phyloP scores from a whole-genome alignment of 2,888 invertebrate species.

The Drosophila glabriapex region DNA sequence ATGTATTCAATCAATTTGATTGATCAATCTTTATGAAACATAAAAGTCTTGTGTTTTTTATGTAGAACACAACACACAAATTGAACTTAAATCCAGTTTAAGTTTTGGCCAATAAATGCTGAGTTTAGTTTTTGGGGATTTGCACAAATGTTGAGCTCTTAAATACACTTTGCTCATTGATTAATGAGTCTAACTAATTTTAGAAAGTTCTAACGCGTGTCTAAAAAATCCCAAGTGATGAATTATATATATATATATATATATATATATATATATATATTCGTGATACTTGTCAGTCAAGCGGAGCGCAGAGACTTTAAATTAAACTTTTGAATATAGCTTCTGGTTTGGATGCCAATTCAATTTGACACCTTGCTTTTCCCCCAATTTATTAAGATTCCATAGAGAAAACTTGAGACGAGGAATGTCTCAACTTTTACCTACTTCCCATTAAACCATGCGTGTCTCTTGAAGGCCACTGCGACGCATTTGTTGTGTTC shows the following conservation, averaged over 20 bases:
- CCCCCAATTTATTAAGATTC: neutral
- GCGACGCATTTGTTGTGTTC: constrained; percentile 12
- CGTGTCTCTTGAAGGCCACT: constrained; percentile 27
- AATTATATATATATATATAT: neutral
- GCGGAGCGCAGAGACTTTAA: neutral
- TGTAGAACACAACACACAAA: neutral
- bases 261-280: neutral
- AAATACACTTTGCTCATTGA: neutral
- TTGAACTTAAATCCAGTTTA: neutral
- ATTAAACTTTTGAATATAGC: neutral
- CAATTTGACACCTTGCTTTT: neutral
- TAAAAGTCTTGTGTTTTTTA: neutral
- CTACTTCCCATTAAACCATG: constrained; percentile 25
- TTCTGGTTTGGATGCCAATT: neutral
- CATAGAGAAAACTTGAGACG: neutral
- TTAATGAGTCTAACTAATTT: neutral
- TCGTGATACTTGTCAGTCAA: neutral
- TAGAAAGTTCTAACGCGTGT: neutral
- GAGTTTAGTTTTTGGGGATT: neutral
- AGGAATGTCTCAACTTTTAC: constrained; percentile 13
- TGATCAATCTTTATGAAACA: neutral
- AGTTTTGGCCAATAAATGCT: neutral
- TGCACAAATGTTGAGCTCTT: neutral
- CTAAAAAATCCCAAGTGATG: neutral
- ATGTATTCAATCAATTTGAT: neutral